A percentile compares a stretch with the other conserved stretches of the same genome.
Conservation (phyloP, 23 tunicate genomes). For the Aplidium turbinatum region DNA sequence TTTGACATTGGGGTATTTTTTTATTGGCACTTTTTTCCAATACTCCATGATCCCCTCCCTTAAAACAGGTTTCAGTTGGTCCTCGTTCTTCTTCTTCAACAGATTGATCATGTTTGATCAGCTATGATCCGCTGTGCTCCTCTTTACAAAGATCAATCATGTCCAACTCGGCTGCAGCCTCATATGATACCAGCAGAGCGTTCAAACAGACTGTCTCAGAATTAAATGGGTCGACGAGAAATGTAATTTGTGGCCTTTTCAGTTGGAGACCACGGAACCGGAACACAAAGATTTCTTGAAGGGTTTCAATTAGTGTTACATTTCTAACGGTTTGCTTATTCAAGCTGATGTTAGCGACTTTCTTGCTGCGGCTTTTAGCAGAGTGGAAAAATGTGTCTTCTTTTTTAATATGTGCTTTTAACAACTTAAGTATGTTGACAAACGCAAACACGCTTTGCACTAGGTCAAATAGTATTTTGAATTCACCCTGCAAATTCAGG, state of each 20-base stretch:
- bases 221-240: constrained; percentile 51
- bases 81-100: too few relatives aligned
- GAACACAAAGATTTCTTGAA: constrained; percentile 44
- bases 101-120: too few relatives aligned
- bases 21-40: constrained; percentile 42
- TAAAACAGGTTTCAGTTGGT: constrained; percentile 51
- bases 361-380: constrained; percentile 46
- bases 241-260: constrained; percentile 49
- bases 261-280: constrained; percentile 54
- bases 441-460: constrained; percentile 51
- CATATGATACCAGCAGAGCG: constrained; percentile 39
- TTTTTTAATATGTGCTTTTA: constrained; percentile 51
- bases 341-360: constrained; percentile 41
- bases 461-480: constrained; percentile 49
- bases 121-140: too few relatives aligned
- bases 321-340: constrained; percentile 49
- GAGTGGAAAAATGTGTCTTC: constrained; percentile 39
- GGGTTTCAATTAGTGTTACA: constrained; percentile 51
- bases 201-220: constrained; percentile 46
- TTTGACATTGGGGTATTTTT: constrained; percentile 57
- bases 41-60: constrained; percentile 45
- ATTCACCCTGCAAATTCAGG: constrained; percentile 63
- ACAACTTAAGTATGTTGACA: constrained; percentile 58
- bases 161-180: constrained; percentile 51
- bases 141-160: constrained; percentile 53